A percentile compares a stretch with the other conserved stretches of the same genome.
Evolutionary conservation across 2,113 vertebrate genomes (phyloP).

Genomic region (Eira barbara): DNA sequence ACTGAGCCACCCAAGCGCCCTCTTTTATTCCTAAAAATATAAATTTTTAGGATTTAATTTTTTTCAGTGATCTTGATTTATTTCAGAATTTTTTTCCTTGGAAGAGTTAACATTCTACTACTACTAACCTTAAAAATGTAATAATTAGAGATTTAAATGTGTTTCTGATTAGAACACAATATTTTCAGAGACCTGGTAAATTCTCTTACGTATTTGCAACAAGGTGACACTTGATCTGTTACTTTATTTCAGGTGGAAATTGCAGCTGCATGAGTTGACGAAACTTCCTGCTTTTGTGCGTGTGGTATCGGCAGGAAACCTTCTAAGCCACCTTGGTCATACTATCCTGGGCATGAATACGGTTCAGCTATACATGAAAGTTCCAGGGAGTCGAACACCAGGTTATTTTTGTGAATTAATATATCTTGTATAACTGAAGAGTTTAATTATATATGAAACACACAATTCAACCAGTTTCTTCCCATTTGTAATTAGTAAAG

Average conservation of each 20-base stretch:
- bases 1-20: too few relatives aligned
- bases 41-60: not conserved
- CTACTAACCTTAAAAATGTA: not conserved
- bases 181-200: not conserved
- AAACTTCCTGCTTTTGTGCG: conserved; percentile 79
- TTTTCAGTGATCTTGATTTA: not conserved
- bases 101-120: not conserved
- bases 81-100: not conserved
- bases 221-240: conserved; percentile 69
- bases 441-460: not conserved
- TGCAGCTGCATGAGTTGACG: conserved; percentile 92
- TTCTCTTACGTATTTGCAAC: not conserved
- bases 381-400: conserved; percentile 95
- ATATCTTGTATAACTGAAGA: not conserved
- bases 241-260: conserved; percentile 91
- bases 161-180: not conserved
- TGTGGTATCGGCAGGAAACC: conserved; percentile 93
- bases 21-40: not conserved
- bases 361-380: conserved; percentile 97
- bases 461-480: not conserved
- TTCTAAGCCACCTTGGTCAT: conserved; percentile 95
- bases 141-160: not conserved
- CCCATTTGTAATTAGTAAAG: not conserved
- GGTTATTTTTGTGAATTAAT: conserved; percentile 78
- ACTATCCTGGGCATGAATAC: conserved; percentile 98